Conservation (phyloP, 2,113 vertebrate species). For the Willisornis vidua region DNA sequence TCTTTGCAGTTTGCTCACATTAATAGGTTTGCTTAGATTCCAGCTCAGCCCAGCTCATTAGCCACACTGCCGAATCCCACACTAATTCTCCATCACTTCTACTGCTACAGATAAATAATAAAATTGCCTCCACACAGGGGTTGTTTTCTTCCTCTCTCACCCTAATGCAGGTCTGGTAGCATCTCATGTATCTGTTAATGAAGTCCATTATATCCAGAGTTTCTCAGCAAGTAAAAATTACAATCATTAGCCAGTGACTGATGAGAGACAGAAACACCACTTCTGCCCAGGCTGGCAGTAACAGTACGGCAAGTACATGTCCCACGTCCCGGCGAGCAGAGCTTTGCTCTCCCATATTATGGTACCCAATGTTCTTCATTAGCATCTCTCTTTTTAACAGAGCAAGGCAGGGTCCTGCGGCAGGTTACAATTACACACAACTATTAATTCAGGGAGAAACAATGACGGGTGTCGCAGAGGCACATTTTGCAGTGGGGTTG, state of each 20-base stretch:
- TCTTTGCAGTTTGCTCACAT: background rate
- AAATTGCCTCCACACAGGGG: slow-evolving; percentile 21
- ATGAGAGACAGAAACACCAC: background rate
- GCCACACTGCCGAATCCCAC: background rate
- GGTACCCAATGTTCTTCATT: slow-evolving; percentile 68
- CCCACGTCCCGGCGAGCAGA: background rate
- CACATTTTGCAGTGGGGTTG: background rate
- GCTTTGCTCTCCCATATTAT: background rate
- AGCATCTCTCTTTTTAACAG: slow-evolving; percentile 8
- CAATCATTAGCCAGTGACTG: slow-evolving; percentile 10
- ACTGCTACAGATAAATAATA: slow-evolving; percentile 41
- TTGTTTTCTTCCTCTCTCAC: slow-evolving; percentile 34
- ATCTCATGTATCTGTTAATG: background rate
- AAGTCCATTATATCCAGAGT: slow-evolving; percentile 21
- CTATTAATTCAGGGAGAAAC: slow-evolving; percentile 40
- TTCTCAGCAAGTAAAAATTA: slow-evolving; percentile 55
- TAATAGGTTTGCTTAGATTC: slow-evolving; percentile 27
- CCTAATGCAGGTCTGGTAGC: slow-evolving; percentile 1
- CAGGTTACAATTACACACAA: slow-evolving; percentile 16
- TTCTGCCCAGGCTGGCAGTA: background rate
- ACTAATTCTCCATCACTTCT: slow-evolving; percentile 1
- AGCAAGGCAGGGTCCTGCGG: background rate
- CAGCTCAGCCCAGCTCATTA: slow-evolving; percentile 28
- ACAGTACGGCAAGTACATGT: background rate
- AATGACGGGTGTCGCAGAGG: background rate